Percentiles rank a stretch among this genome's conserved stretches.
phyloP scores from a whole-genome alignment of 2,113 vertebrate genomes.

The Chlamydotis undulata region DNA sequence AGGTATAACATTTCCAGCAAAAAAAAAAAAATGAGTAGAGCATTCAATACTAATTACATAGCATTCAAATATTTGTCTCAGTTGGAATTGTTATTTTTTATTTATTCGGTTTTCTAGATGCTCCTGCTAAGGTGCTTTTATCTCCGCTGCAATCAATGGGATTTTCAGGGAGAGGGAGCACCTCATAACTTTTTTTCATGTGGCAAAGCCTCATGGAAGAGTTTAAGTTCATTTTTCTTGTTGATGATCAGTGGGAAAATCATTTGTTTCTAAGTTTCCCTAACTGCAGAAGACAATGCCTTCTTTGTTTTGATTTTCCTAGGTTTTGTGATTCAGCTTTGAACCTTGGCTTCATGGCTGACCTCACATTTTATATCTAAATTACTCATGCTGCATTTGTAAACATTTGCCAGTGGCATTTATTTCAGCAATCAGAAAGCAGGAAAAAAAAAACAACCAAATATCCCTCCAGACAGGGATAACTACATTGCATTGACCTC shows the following conservation, averaged over 20 bases:
- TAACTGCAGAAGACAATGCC: not conserved
- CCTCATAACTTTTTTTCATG: rapidly evolving
- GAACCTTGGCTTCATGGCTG: not conserved
- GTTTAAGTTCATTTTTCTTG: not conserved
- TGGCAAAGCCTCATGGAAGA: not conserved
- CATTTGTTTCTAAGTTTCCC: not conserved
- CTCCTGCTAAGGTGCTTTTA: not conserved
- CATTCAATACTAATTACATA: not conserved
- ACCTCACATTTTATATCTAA: not conserved
- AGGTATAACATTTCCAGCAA: not conserved
- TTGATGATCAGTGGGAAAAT: not conserved
- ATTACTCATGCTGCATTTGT: not conserved
- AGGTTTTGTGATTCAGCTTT: not conserved
- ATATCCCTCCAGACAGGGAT: not conserved
- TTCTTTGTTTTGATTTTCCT: not conserved
- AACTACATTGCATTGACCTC: not conserved
- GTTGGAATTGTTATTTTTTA: not conserved
- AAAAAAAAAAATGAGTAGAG: not conserved
- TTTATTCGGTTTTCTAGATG: not conserved
- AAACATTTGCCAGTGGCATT: not conserved
- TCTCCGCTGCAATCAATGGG: not conserved
- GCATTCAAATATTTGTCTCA: not conserved
- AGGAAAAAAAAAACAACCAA: not conserved
- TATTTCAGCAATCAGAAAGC: not conserved
- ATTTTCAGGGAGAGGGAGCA: not conserved